Evolutionary conservation across 2,888 invertebrate genomes (phyloP), one percentile per base, ranked within the genome.

Genomic region (Aleiodes testaceus): DNA sequence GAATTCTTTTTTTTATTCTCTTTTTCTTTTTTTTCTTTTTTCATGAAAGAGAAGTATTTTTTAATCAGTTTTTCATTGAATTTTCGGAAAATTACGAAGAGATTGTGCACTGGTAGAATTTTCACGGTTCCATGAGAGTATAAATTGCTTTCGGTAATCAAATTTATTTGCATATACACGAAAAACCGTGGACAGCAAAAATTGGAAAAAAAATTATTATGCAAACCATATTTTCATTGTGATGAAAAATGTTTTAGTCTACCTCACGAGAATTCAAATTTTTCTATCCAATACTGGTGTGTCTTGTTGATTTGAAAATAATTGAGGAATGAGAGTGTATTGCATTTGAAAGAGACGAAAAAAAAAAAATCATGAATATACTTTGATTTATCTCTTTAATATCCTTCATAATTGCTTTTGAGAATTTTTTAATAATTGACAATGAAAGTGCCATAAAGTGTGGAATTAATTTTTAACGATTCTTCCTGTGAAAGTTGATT

Each of bases 191-290:
- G 11, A 18, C 45, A 44, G 63, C n/a, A 63, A 63, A 63, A 63
- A 63, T 63, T 63, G 45, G 36, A 36, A 53, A 53, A 59, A 63
- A 45, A 59, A 59, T 63, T 63, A 63, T 20, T 63, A 63, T 63
- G 63, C 63, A 63, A 63, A 63, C 12, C 63, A 20, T 26, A 63
- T 63, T 63, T 63, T 63, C 20, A 18, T 63, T 45, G 22, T 63
- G 44, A 63, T 20, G 61, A 12, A 16, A 12, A 49, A 49, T 49
- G 7, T n/a, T 49, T 49, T 11, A 49, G 14, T 16, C 49, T 16
- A n/a, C 16, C 49, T n/a, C 49, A 16, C 14, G 5, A 26, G n/a
- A 14, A 49, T 49, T 49, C 49, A 49, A 16, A 22, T 55, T 14
- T 7, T 11, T 26, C 14, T 7, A 36, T 11, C 6, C 36, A 36